Conservation (phyloP, 1,140 invertebrate species). For the Aleiodes sp. region DNA sequence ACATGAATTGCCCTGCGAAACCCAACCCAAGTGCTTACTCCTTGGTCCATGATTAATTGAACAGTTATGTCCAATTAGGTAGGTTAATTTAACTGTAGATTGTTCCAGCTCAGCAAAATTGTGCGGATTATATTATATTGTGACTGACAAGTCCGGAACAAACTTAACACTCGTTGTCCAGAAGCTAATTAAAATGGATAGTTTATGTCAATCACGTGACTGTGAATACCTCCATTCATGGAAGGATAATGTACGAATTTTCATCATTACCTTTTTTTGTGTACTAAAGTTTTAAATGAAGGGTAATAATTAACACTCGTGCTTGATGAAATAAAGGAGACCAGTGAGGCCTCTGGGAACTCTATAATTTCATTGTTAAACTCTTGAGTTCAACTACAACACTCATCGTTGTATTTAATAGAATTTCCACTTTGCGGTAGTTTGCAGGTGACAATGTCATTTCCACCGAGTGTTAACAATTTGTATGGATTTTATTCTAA, state of each 20-base stretch:
- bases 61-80: slow-evolving; percentile 10
- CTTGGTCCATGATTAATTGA: not conserved
- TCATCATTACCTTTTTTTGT: too few relatives aligned
- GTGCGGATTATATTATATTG: not conserved
- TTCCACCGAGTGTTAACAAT: not conserved
- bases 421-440: not conserved
- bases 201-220: not conserved
- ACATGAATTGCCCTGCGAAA: not conserved
- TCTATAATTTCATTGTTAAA: slow-evolving; percentile 27
- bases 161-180: not conserved
- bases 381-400: slow-evolving; percentile 4
- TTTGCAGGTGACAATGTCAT: slow-evolving; percentile 6
- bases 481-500: not conserved
- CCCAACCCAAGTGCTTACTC: not conserved
- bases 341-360: not conserved
- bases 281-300: slow-evolving; percentile 12
- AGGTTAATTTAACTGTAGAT: not conserved
- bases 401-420: not conserved
- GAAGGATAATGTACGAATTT: too few relatives aligned
- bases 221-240: too few relatives aligned
- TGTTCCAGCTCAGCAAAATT: slow-evolving; percentile 1
- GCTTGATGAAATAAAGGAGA: slow-evolving; percentile 18
- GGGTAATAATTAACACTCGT: slow-evolving; percentile 22
- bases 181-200: slow-evolving; percentile 7
- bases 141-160: not conserved